Conservation (phyloP, 2,113 vertebrate genomes). For the Nannospalax galili region DNA sequence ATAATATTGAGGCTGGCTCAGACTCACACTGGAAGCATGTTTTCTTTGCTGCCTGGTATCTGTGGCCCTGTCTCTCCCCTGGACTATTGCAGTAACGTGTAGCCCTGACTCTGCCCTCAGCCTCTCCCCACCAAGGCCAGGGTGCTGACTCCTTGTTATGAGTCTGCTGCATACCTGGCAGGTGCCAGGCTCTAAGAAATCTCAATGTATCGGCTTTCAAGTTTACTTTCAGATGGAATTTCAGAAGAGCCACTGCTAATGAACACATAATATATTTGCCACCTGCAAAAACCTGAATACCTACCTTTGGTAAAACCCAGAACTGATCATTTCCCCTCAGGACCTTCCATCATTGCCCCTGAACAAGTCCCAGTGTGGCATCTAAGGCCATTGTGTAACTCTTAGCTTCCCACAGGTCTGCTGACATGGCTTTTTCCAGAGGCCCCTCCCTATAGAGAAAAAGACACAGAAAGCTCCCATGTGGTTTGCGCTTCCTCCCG, state of each 20-base stretch:
- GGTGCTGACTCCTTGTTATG: neutral
- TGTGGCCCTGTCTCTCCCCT: neutral
- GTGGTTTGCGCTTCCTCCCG: neutral
- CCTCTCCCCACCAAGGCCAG: neutral
- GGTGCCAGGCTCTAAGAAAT: neutral
- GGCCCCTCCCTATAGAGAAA: neutral
- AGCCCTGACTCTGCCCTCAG: neutral
- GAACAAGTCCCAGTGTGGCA: neutral
- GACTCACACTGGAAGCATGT: neutral
- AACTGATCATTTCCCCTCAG: neutral
- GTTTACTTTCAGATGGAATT: neutral
- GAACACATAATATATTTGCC: neutral
- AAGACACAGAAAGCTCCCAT: neutral
- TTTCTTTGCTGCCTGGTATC: neutral
- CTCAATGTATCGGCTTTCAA: neutral
- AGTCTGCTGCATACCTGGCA: neutral
- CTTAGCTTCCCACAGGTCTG: neutral
- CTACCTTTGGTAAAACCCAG: neutral
- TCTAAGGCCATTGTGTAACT: neutral
- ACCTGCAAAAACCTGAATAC: neutral
- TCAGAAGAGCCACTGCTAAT: neutral
- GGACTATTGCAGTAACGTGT: neutral
- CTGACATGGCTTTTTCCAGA: neutral
- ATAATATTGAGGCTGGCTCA: neutral
- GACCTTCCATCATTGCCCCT: neutral